Base-by-base conservation (phyloP, 1,140 invertebrate genomes). In the Bacillus rossius region DNA sequence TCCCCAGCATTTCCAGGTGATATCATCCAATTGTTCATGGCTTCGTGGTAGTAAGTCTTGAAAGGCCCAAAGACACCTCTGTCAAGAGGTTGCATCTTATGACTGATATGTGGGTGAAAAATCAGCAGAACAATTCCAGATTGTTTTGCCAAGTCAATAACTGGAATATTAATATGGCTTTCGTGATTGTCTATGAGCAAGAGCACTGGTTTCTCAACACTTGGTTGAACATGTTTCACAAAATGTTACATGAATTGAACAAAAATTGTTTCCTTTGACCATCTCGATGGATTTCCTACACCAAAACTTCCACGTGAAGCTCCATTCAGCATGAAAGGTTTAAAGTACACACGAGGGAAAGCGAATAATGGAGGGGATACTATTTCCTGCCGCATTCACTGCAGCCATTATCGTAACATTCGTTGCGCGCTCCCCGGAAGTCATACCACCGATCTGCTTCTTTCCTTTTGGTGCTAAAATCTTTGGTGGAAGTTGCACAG, bases 281-380 rank as follows among this genome's bases (percentile, higher is more conserved):
- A 77, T 7, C 76, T 73, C 19, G 60, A 67, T 22, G 52, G 16
- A 64, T 71, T 63, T 7, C 60, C 66, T 37, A 45, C 42, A 37
- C 69, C 74, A 47, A 65, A 61, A 20, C 49, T 65, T 38, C 71
- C 72, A 54, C 61, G 29, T 38, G 72, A 72, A 2, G 60, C 72
- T 61, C 67, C 66, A 19, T 55, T 60, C 7, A 73, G 54, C 26
- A 75, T 66, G 52, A 65, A 59, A 42, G 70, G 61, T 42, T 73
- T 63, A 37, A 63, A 73, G 53, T 64, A 61, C n/a, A 64, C 61
- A 23, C 71, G 40, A 0, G 73, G 73, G 63, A 76, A 77, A 48
- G 77, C 64, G 25, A 78, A 66, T 23, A 73, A 64, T 14, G 74
- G 75, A 26, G 73, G n/a, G 75, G 10, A 79, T 61, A 25, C 34